Evolutionary conservation across 37 sponge, comb jelly and placozoan species (phyloP), one percentile per base, ranked within the genome.

Genomic region (Ephydatia muelleri): DNA sequence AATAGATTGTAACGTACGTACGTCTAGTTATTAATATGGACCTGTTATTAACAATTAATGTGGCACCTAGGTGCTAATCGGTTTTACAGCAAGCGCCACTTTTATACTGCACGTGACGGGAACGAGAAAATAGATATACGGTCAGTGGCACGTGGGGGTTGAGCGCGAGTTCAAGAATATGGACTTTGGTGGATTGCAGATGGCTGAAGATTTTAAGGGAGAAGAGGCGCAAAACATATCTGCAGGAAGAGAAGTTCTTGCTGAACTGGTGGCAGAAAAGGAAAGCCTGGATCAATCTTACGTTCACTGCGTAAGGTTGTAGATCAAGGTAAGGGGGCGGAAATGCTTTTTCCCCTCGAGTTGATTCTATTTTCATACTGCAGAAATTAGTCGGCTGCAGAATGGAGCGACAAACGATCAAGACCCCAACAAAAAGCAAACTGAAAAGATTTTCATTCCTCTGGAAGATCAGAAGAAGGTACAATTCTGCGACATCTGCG

Each of bases 231-330:
- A 65, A 3, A 23, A 65, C 12, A 28, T 80, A 67, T 49, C 26
- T 66, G 80, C 57, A 33, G 80, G 66, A 8, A 81, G 81, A 48
- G 73, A 87, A 36, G 40, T 74, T 8, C 38, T 72, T 35, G 87
- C 81, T 19, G 90, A 95, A 49, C 81, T 95, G 47, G 79, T 65
- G 12, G 84, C 87, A 14, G 96, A 95, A 79, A 86, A 83, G 33
- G 88, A 92, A 27, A 82, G 80, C 29, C 90, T 95, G 19, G 96
- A 88, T 72, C 39, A 75, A 0, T 72, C 77, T 22, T 95, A 87
- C 70, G 78, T 80, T 0, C 94, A 95, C 76, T 76, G 81, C 29
- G 34, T 39, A 19, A 65, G 96, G 27, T 75, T 95, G 0, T 95
- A 33, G 81, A 90, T 22, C 81, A 83, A 82, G 96, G 94, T 92